Evolutionary conservation across 2,797 vertebrate species (phyloP), one percentile per base, ranked within the genome.

Genomic region (Gymnoscopelus microlampas): DNA sequence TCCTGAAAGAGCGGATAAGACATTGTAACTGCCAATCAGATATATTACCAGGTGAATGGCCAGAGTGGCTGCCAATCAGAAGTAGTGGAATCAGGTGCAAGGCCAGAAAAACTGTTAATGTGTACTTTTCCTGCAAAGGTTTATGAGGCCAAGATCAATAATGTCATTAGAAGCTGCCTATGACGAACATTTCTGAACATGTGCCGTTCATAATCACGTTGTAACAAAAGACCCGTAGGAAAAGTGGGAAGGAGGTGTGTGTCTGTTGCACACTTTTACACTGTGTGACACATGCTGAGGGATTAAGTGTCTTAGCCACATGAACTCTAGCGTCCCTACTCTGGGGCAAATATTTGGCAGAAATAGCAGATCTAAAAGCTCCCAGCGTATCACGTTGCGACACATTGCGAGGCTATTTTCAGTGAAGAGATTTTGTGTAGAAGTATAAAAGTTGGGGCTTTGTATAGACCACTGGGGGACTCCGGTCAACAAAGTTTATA

Each of bases 211-310:
- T 29, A 29, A 29, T 29, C 26, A 29, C 55, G 19, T 47, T 73
- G 64, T 39, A 58, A 26, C 53, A 48, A 55, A 13, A 63, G 11
- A 5, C 23, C 13, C 24, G 10, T 8, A 44, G 13, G 8, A 60
- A 2, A 24, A 59, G 44, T 58, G 53, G 63, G 72, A 75, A n/a
- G 24, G 64, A 77, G 32, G 53, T 78, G 68, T 77, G 48, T 63
- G 62, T 67, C 70, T 79, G 76, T 76, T 80, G 77, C 83, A 73
- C 66, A 71, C 66, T 73, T 74, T 64, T 74, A 88, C 85, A 85
- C 85, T 85, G 85, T 87, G 86, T 77, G 70, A 44, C 70, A 76
- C 56, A 59, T 54, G 55, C 59, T 0, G 60, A 76, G 63, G 64
- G 48, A 68, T 73, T 32, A 9, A 3, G 68, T 73, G 67, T 77